phyloP scores from a whole-genome alignment of 2,113 vertebrate species.

The Blennius ocellaris region DNA sequence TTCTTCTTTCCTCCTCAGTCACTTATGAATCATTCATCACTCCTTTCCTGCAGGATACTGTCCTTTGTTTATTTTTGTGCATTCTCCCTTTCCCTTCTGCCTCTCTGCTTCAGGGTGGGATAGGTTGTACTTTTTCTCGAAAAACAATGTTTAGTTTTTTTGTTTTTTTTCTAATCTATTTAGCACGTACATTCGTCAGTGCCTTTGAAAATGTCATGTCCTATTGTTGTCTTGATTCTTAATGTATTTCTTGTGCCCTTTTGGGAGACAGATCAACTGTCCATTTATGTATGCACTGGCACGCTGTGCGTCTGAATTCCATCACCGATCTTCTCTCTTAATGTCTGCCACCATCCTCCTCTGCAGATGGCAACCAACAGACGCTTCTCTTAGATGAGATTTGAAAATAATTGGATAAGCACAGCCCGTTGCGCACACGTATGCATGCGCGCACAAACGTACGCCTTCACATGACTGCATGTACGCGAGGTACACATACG shows the following conservation, averaged over 20 bases:
- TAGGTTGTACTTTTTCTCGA: constrained; percentile 13
- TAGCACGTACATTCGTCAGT: constrained; percentile 10
- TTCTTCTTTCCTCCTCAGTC: constrained; percentile 34
- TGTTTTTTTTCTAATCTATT: constrained; percentile 15
- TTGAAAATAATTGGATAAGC: constrained; percentile 80
- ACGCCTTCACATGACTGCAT: constrained; percentile 29
- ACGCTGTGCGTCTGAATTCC: constrained; percentile 39
- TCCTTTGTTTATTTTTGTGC: constrained; percentile 41
- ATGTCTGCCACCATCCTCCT: constrained; percentile 68
- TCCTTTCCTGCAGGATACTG: constrained; percentile 50
- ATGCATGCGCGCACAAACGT: background rate
- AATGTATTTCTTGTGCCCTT: constrained; percentile 5
- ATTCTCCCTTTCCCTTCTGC: constrained; percentile 23
- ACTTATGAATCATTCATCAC: constrained; percentile 76
- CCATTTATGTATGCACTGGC: constrained; percentile 5
- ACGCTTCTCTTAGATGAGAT: constrained; percentile 74
- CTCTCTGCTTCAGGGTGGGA: background rate
- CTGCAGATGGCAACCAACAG: constrained; percentile 80
- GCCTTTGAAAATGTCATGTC: background rate
- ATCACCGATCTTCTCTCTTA: constrained; percentile 63
- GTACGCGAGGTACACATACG: constrained; percentile 33
- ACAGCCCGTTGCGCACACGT: constrained; percentile 18
- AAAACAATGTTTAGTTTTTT: background rate
- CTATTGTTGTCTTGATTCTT: constrained; percentile 4
- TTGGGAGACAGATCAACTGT: constrained; percentile 14